Evolutionary conservation across 2,113 vertebrate genomes (phyloP).

Genomic region (Amphiprion ocellaris): DNA sequence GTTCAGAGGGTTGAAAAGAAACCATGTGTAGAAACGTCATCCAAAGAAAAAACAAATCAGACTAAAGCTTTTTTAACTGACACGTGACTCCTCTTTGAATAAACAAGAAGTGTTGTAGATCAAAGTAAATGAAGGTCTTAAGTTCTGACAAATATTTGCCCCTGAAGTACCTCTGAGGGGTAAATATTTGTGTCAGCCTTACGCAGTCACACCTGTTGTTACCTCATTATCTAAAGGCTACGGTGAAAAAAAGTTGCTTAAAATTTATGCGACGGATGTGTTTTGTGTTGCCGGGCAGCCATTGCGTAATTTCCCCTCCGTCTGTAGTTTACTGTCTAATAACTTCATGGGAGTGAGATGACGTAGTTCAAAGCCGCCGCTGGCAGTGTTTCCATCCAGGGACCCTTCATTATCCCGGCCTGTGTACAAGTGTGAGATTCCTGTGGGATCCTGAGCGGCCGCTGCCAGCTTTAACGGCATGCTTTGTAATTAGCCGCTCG

Average conservation of each 20-base stretch:
- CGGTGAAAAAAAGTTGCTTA: not conserved
- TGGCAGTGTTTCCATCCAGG: slow-evolving; percentile 47
- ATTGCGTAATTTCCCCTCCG: slow-evolving; percentile 34
- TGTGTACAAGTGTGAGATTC: slow-evolving; percentile 63
- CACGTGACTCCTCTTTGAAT: not conserved
- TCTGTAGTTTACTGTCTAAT: slow-evolving; percentile 48
- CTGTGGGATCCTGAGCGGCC: slow-evolving; percentile 51
- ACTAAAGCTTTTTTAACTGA: not conserved
- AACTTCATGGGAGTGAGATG: slow-evolving; percentile 43
- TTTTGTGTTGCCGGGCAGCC: slow-evolving; percentile 16
- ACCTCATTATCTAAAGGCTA: slow-evolving; percentile 17
- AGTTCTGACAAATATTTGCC: not conserved
- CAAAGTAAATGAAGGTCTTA: not conserved
- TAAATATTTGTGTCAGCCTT: not conserved
- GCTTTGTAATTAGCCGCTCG: slow-evolving; percentile 47
- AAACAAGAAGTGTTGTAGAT: not conserved
- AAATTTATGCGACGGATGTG: slow-evolving; percentile 7
- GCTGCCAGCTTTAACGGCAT: slow-evolving; percentile 12
- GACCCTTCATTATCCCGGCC: slow-evolving; percentile 56
- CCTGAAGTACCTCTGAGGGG: not conserved
- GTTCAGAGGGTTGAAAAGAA: no score
- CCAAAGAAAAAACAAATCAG: not conserved
- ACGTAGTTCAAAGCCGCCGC: slow-evolving; percentile 55
- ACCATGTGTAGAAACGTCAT: not conserved
- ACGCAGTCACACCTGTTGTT: slow-evolving; percentile 28